Conservation (phyloP, 1,140 invertebrate species). For the Chironomus tepperi region DNA sequence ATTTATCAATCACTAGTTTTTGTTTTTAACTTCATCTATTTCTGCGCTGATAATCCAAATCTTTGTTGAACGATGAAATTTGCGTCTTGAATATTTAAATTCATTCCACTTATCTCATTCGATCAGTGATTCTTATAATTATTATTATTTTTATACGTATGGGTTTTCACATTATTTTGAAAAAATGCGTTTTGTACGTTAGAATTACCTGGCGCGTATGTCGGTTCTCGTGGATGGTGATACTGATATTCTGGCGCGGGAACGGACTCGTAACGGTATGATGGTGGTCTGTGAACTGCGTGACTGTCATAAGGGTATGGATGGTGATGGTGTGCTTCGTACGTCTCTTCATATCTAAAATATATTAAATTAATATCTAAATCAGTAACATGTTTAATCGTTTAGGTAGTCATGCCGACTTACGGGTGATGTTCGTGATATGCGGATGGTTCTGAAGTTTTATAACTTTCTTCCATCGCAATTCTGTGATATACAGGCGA, state of each 20-base stretch:
- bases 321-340: background rate
- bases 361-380: background rate
- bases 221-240: background rate
- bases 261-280: background rate
- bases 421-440: conserved; percentile 1
- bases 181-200: conserved; percentile 14
- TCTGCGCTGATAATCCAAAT: background rate
- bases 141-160: conserved; percentile 3
- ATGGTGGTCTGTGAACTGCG: background rate
- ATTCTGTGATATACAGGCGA: background rate
- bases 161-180: background rate
- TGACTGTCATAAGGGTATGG: background rate
- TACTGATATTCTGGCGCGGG: background rate
- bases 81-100: background rate
- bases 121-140: conserved; percentile 9
- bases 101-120: background rate
- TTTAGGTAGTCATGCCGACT: background rate
- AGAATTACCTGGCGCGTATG: conserved; percentile 5
- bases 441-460: conserved; percentile 10
- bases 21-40: background rate
- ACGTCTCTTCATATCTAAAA: background rate
- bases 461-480: conserved; percentile 21
- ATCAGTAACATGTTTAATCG: background rate
- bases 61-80: background rate
- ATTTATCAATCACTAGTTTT: background rate